Conservation (phyloP, 2,113 vertebrate species). For the Xiphias gladius region DNA sequence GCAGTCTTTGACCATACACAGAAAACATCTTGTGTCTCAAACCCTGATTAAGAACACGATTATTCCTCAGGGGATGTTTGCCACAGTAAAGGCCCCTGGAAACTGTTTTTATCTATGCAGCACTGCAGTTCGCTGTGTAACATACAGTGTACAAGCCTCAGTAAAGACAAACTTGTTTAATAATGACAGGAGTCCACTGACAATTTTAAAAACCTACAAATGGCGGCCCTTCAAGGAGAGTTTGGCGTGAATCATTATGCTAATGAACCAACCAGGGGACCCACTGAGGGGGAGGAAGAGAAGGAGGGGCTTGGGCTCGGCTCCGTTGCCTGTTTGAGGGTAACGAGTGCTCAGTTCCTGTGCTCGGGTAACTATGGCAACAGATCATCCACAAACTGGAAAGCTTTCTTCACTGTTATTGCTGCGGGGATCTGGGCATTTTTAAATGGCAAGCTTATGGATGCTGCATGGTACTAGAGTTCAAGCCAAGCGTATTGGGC, state of each 20-base stretch:
- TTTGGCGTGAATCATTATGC: conserved; percentile 83
- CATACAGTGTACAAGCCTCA: conserved; percentile 33
- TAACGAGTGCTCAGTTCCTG: conserved; percentile 71
- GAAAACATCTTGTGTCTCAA: conserved; percentile 51
- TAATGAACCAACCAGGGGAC: conserved; percentile 83
- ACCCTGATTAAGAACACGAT: conserved; percentile 49
- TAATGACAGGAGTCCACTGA: conserved; percentile 63
- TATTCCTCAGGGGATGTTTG: conserved; percentile 44
- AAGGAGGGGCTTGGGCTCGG: conserved; percentile 70
- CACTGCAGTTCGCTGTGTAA: conserved; percentile 16
- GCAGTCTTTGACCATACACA: conserved; percentile 40
- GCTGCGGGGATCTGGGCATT: conserved; percentile 68
- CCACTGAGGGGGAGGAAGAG: conserved; percentile 74
- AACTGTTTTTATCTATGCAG: conserved; percentile 23
- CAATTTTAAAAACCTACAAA: conserved; percentile 79
- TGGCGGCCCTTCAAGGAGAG: conserved; percentile 76
- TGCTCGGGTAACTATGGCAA: conserved; percentile 81
- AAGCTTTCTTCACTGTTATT: conserved; percentile 76
- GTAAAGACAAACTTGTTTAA: conserved; percentile 65
- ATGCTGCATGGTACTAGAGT: conserved; percentile 50
- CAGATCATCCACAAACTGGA: conserved; percentile 80
- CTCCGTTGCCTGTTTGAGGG: conserved; percentile 71
- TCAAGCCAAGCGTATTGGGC: conserved; percentile 42
- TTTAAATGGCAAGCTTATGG: conserved; percentile 69
- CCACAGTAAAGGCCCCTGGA: conserved; percentile 42